A percentile compares a stretch with the other conserved stretches of the same genome.
phyloP scores from a whole-genome alignment of 2,888 invertebrate species.

The Sminthurides aquaticus region DNA sequence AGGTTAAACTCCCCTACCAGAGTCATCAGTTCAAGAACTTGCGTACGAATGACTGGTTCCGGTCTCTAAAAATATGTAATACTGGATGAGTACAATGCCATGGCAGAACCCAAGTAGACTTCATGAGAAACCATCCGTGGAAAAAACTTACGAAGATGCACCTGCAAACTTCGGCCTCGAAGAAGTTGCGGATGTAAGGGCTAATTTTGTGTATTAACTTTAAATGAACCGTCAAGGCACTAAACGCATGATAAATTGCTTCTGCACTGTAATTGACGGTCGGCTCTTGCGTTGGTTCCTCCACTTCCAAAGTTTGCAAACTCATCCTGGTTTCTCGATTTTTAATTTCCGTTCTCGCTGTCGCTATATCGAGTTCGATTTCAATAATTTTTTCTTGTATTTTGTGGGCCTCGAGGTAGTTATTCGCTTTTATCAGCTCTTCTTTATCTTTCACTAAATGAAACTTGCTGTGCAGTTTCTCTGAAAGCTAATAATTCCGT shows the following conservation, averaged over 20 bases:
- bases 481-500: slow-evolving; percentile 14
- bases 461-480: slow-evolving; percentile 12
- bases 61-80: too few species aligned
- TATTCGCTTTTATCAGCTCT: slow-evolving; percentile 6
- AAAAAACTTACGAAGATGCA: slow-evolving; percentile 19
- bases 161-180: slow-evolving; percentile 15
- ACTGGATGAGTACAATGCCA: too few species aligned
- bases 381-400: slow-evolving; percentile 12
- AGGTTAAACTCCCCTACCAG: slow-evolving; percentile 12
- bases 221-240: slow-evolving; percentile 18
- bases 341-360: slow-evolving; percentile 7
- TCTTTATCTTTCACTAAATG: slow-evolving; percentile 13
- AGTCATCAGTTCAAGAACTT: slow-evolving; percentile 20
- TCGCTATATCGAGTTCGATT: slow-evolving; percentile 11
- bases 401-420: slow-evolving; percentile 16
- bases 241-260: slow-evolving; percentile 12
- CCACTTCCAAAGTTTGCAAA: slow-evolving; percentile 6
- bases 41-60: slow-evolving; percentile 10
- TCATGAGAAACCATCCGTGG: too few species aligned
- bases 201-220: slow-evolving; percentile 12
- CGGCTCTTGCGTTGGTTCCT: slow-evolving; percentile 6
- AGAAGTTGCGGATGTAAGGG: slow-evolving; percentile 18
- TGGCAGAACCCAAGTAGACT: too few species aligned
- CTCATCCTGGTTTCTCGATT: background rate
- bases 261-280: slow-evolving; percentile 4